phyloP scores from a whole-genome alignment of 2,113 vertebrate species.

The Eolophus roseicapilla region DNA sequence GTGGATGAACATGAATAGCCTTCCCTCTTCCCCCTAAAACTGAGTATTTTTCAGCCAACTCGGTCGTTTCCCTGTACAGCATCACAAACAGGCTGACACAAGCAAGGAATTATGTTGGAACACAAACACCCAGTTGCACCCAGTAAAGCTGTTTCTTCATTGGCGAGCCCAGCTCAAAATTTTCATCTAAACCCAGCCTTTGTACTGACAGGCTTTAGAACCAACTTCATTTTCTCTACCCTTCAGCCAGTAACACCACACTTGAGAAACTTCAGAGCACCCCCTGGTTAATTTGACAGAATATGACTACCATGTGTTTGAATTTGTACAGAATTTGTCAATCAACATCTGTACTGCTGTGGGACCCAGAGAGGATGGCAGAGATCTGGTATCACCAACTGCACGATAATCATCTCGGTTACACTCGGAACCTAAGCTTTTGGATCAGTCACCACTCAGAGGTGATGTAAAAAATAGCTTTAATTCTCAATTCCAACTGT shows the following conservation, averaged over 20 bases:
- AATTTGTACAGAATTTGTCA: background rate
- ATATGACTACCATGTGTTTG: background rate
- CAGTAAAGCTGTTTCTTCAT: background rate
- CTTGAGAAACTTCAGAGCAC: background rate
- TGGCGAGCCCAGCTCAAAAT: background rate
- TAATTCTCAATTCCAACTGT: background rate
- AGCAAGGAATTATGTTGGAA: background rate
- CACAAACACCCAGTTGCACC: background rate
- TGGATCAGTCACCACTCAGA: accelerated
- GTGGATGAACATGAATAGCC: background rate
- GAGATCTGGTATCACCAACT: background rate
- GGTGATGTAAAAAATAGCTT: background rate
- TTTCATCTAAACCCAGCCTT: background rate
- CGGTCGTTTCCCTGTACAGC: background rate
- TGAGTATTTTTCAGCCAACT: background rate
- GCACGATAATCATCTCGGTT: background rate
- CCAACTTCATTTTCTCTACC: background rate
- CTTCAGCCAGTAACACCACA: background rate
- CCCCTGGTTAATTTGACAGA: background rate
- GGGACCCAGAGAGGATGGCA: background rate
- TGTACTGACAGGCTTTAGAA: background rate
- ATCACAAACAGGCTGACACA: background rate
- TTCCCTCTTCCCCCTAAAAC: background rate
- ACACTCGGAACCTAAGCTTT: background rate
- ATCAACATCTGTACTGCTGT: background rate